These are phyloP conservation scores for Ctenoplectra terminalis DNA, from an alignment of 1,140 invertebrate genomes.

Conservation along the genomic window DNA sequence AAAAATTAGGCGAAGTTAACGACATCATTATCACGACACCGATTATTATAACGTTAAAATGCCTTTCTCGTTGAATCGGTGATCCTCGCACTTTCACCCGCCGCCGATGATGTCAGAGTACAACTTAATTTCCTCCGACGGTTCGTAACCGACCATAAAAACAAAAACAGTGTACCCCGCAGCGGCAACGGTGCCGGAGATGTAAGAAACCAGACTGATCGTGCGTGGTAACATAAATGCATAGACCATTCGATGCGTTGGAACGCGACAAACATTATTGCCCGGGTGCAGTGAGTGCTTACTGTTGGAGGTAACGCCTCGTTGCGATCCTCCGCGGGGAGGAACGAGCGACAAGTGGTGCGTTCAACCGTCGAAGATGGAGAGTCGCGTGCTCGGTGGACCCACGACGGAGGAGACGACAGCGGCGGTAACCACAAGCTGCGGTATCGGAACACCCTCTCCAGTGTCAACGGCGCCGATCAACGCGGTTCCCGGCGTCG, in stretches of 20 bases:
- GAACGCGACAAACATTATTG: slow-evolving; percentile 33
- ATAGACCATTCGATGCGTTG: slow-evolving; percentile 31
- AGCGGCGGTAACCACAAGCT: slow-evolving; percentile 59
- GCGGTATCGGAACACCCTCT: slow-evolving; percentile 76
- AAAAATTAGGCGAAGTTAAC: too few relatives aligned
- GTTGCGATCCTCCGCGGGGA: slow-evolving; percentile 13
- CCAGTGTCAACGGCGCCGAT: slow-evolving; percentile 67
- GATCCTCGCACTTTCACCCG: not conserved
- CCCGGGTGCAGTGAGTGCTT: slow-evolving; percentile 48
- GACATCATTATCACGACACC: too few relatives aligned
- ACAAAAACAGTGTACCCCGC: not conserved
- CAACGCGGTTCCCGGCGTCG: slow-evolving; percentile 38
- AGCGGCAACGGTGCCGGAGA: not conserved
- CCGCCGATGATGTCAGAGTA: not conserved
- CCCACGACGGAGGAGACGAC: slow-evolving; percentile 46
- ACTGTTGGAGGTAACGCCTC: slow-evolving; percentile 37
- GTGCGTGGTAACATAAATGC: slow-evolving; percentile 42
- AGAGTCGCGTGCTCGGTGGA: slow-evolving; percentile 53
- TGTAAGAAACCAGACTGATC: slow-evolving; percentile 28
- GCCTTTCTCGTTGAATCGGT: not conserved
- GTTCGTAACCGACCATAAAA: not conserved
- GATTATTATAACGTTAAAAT: too few relatives aligned
- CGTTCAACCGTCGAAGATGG: slow-evolving; percentile 38
- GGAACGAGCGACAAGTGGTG: slow-evolving; percentile 6
- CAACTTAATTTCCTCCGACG: not conserved